phyloP scores from a whole-genome alignment of 2,113 vertebrate genomes.

The Fulica atra region DNA sequence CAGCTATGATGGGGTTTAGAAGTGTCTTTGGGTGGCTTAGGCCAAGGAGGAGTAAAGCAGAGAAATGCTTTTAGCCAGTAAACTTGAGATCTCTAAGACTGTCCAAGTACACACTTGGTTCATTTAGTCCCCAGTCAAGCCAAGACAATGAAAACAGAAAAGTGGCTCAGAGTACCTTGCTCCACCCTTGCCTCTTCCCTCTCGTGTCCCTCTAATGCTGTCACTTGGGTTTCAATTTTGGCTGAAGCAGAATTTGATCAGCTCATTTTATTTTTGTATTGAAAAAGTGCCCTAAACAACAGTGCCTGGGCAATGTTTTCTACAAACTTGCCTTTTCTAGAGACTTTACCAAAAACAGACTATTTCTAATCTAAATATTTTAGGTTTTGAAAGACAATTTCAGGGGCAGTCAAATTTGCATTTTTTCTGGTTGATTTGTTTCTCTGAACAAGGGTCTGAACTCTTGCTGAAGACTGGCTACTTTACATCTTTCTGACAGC shows the following conservation, averaged over 20 bases:
- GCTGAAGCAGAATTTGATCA: not conserved
- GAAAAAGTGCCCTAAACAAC: not conserved
- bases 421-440: not conserved
- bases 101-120: not conserved
- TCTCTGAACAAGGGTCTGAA: not conserved
- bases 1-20: not conserved
- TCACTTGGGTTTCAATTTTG: not conserved
- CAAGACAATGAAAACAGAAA: not conserved
- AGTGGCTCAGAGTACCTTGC: not conserved
- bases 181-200: not conserved
- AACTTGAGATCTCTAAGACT: not conserved
- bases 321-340: not conserved
- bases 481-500: not conserved
- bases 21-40: not conserved
- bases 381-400: not conserved
- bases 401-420: not conserved
- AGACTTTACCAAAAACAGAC: not conserved
- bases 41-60: not conserved
- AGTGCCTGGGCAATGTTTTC: not conserved
- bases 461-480: not conserved
- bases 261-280: not conserved
- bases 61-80: not conserved
- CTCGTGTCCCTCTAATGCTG: not conserved
- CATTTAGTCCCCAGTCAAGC: not conserved
- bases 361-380: conserved; percentile 6